These are phyloP conservation scores for Zaprionus davidi DNA, from an alignment of 1,140 invertebrate genomes.

Conservation along the genomic window DNA sequence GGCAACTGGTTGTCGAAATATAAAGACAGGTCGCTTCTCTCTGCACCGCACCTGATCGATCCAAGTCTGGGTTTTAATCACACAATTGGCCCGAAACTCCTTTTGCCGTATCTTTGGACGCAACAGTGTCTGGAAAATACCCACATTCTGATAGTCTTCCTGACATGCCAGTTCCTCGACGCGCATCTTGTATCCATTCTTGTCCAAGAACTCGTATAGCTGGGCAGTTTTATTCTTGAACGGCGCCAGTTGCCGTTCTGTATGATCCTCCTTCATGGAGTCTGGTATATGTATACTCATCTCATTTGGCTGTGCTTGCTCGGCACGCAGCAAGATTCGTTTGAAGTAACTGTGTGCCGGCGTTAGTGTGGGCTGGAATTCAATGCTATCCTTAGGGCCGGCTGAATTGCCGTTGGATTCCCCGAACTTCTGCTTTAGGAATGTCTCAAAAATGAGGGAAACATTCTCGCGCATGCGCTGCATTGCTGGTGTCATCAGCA, in stretches of 20 bases:
- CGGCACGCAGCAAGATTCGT: constrained; percentile 52
- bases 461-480: constrained; percentile 58
- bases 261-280: constrained; percentile 67
- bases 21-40: constrained; percentile 48
- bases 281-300: constrained; percentile 55
- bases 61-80: constrained; percentile 50
- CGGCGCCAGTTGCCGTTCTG: constrained; percentile 56
- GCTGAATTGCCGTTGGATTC: constrained; percentile 22
- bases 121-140: constrained; percentile 45
- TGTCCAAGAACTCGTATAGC: constrained; percentile 40
- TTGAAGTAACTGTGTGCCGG: constrained; percentile 76
- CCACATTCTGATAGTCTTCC: constrained; percentile 42
- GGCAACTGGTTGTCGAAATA: constrained; percentile 38
- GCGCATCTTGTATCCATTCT: constrained; percentile 21
- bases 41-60: constrained; percentile 29
- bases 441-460: constrained; percentile 52
- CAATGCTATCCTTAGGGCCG: constrained; percentile 44
- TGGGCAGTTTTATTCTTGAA: constrained; percentile 51
- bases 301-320: constrained; percentile 18
- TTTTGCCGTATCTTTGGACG: neutral
- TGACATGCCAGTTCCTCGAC: constrained; percentile 51
- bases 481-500: constrained; percentile 37
- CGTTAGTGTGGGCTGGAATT: constrained; percentile 69
- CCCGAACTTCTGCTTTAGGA: constrained; percentile 57
- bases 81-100: constrained; percentile 57